A percentile compares a stretch with the other conserved stretches of the same genome.
phyloP scores from a whole-genome alignment of 2,888 invertebrate genomes.

The Athripsodes cinereus region DNA sequence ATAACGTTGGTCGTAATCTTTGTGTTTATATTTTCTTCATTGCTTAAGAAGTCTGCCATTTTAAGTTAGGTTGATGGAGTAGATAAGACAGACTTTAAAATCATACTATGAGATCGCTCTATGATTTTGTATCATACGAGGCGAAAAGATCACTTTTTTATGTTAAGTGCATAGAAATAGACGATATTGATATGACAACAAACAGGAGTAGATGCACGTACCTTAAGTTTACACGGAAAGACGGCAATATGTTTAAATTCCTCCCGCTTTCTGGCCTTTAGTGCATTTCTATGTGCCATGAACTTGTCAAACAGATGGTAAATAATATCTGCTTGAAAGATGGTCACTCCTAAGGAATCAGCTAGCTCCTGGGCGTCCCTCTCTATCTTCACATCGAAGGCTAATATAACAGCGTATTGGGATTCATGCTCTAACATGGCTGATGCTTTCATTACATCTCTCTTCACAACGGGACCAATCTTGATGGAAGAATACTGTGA shows the following conservation, averaged over 20 bases:
- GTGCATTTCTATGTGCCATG: constrained; percentile 84
- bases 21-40: too few relatives aligned
- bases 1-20: too few relatives aligned
- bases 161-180: too few relatives aligned
- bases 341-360: constrained; percentile 86
- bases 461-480: constrained; percentile 98
- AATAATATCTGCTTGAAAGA: constrained; percentile 99
- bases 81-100: too few relatives aligned
- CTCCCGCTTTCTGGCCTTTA: constrained; percentile 85
- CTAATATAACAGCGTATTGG: constrained; percentile 94
- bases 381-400: constrained; percentile 99
- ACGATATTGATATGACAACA: too few relatives aligned
- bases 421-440: constrained; percentile 98
- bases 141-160: too few relatives aligned
- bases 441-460: constrained; percentile 99
- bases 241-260: constrained; percentile 96
- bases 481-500: constrained; percentile 92
- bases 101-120: too few relatives aligned
- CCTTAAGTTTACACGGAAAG: constrained; percentile 95
- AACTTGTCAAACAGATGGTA: constrained; percentile 99
- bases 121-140: too few relatives aligned
- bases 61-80: too few relatives aligned
- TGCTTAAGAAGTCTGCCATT: too few relatives aligned
- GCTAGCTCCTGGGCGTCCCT: constrained; percentile 97
- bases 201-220: constrained; percentile 31